A percentile compares a stretch with the other conserved stretches of the same genome.
Conservation (phyloP, 2,113 vertebrate genomes). For the Anguilla rostrata region DNA sequence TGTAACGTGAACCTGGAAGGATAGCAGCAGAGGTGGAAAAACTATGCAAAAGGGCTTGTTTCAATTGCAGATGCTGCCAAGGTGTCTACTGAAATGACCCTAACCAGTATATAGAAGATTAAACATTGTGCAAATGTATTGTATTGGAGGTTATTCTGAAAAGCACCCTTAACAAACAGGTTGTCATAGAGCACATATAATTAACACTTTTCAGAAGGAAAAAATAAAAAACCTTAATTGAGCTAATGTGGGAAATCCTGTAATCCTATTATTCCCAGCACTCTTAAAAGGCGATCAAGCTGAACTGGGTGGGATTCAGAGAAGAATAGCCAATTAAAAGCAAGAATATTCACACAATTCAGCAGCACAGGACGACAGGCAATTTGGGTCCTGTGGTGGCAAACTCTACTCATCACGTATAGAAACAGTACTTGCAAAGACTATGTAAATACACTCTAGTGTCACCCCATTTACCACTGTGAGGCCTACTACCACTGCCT, state of each 20-base stretch:
- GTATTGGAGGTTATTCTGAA: neutral
- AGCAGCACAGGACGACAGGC: too few species aligned
- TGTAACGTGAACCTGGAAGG: neutral
- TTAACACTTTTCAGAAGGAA: too few species aligned
- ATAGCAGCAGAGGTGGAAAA: neutral
- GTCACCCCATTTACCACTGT: neutral
- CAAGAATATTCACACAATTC: too few species aligned
- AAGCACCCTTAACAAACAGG: too few species aligned
- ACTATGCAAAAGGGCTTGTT: neutral
- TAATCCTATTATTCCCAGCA: too few species aligned
- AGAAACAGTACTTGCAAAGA: neutral
- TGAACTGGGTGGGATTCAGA: too few species aligned
- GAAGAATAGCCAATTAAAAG: neutral
- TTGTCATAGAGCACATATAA: too few species aligned
- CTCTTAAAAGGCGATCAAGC: too few species aligned
- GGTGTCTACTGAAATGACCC: neutral
- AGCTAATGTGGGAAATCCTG: too few species aligned
- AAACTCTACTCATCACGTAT: neutral
- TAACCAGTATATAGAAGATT: neutral
- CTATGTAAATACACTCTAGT: neutral
- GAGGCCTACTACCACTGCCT: neutral
- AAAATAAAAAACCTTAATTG: too few species aligned
- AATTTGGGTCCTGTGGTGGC: too few species aligned
- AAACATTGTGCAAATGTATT: neutral
- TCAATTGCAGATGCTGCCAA: neutral